phyloP scores from a whole-genome alignment of 2,888 invertebrate species.

The Oscheius sp. region DNA sequence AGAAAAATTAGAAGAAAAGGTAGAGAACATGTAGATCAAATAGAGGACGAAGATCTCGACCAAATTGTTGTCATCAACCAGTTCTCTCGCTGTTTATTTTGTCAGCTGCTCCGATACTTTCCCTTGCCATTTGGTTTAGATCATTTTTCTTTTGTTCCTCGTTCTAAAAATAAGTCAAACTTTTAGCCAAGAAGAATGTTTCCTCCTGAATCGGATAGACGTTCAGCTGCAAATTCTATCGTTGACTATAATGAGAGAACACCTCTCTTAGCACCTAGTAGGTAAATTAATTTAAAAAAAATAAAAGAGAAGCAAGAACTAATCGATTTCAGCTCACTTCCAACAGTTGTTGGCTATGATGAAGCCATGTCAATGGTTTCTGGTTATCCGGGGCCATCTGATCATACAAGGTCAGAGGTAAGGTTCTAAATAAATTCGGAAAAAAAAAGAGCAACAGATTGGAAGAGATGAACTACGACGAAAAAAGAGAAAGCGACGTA shows the following conservation, averaged over 20 bases:
- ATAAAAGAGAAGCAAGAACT: no score
- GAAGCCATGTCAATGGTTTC: slow-evolving; percentile 31
- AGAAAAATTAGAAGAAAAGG: slow-evolving; percentile 26
- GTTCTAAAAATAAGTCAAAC: not conserved
- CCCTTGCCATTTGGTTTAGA: not conserved
- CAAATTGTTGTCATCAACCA: slow-evolving; percentile 8
- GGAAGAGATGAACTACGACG: slow-evolving; percentile 39
- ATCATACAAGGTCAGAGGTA: slow-evolving; percentile 47
- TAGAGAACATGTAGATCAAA: not conserved
- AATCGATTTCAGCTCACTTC: slow-evolving; percentile 43
- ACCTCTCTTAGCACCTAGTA: slow-evolving; percentile 31
- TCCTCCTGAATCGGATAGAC: not conserved
- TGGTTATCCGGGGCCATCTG: slow-evolving; percentile 41
- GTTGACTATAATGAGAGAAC: slow-evolving; percentile 29
- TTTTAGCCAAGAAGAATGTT: slow-evolving; percentile 23
- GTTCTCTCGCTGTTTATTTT: slow-evolving; percentile 20
- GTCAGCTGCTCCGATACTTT: not conserved
- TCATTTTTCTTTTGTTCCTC: not conserved
- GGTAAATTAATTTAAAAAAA: slow-evolving; percentile 14
- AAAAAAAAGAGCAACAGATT: slow-evolving; percentile 25
- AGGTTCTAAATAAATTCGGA: not conserved
- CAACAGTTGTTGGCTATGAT: slow-evolving; percentile 48
- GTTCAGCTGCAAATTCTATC: slow-evolving; percentile 6
- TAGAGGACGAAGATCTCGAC: slow-evolving; percentile 17
- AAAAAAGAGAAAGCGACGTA: slow-evolving; percentile 33